Evolutionary conservation across 2,797 vertebrate genomes (phyloP).

Genomic region (Fistularia commersonii): DNA sequence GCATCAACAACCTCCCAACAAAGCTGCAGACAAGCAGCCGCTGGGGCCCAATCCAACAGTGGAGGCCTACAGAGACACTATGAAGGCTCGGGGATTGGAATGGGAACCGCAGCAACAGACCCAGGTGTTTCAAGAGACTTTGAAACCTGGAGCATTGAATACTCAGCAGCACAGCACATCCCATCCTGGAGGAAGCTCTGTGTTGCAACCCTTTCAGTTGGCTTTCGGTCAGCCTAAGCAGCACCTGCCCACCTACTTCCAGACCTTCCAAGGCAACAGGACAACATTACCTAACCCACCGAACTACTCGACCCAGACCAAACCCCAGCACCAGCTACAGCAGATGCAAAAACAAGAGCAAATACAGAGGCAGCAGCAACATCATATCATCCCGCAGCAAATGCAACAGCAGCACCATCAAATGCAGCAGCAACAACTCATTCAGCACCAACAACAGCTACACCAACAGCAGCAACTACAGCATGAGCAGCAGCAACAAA

Average conservation of each 20-base stretch:
- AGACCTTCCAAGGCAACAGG: slow-evolving; percentile 85
- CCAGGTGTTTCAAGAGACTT: slow-evolving; percentile 75
- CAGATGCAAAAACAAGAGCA: slow-evolving; percentile 75
- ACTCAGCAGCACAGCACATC: slow-evolving; percentile 73
- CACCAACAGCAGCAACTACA: slow-evolving; percentile 59
- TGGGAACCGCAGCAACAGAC: slow-evolving; percentile 75
- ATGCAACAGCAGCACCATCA: slow-evolving; percentile 59
- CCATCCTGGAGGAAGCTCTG: slow-evolving; percentile 71
- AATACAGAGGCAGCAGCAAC: slow-evolving; percentile 52
- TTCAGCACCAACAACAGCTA: slow-evolving; percentile 56
- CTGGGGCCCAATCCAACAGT: slow-evolving; percentile 35
- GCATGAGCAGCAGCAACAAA: slow-evolving; percentile 63
- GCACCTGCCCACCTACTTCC: slow-evolving; percentile 80
- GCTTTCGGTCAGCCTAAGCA: slow-evolving; percentile 94
- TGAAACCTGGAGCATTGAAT: slow-evolving; percentile 76
- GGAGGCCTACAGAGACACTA: slow-evolving; percentile 63
- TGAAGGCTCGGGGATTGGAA: slow-evolving; percentile 59
- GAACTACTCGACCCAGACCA: slow-evolving; percentile 72
- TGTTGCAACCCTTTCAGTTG: slow-evolving; percentile 92
- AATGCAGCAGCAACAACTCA: slow-evolving; percentile 55
- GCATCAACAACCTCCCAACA: slow-evolving; percentile 62
- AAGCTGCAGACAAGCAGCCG: slow-evolving; percentile 78
- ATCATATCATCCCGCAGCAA: slow-evolving; percentile 62
- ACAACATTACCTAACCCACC: slow-evolving; percentile 80
- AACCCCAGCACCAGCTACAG: slow-evolving; percentile 77